phyloP scores from a whole-genome alignment of 2,113 vertebrate genomes.

The Leucopternis melanops region DNA sequence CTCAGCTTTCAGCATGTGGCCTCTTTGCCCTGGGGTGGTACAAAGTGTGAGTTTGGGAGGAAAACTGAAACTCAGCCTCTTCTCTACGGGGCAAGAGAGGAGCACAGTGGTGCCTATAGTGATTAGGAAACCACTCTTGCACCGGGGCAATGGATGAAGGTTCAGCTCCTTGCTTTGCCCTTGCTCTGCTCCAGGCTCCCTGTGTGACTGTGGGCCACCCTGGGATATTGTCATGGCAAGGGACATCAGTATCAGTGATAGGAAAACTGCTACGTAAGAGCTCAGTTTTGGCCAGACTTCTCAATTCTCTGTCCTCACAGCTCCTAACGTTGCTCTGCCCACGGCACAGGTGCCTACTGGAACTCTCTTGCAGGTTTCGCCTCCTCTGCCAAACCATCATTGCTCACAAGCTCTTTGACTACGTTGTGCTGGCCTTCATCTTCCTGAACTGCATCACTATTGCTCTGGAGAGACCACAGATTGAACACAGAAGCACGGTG shows the following conservation, averaged over 20 bases:
- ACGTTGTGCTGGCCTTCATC: conserved; percentile 93
- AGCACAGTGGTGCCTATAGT: neutral
- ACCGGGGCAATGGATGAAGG: neutral
- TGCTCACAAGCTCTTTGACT: conserved; percentile 96
- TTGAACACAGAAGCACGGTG: conserved; percentile 92
- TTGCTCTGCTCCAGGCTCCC: neutral
- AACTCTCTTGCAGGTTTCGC: conserved; percentile 81
- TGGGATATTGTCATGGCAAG: neutral
- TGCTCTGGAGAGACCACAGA: conserved; percentile 95
- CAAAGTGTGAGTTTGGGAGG: neutral
- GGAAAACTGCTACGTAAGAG: neutral
- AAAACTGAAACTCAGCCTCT: neutral
- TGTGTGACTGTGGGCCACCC: neutral
- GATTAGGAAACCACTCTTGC: neutral
- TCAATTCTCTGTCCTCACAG: neutral
- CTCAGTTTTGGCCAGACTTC: neutral
- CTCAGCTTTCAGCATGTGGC: neutral
- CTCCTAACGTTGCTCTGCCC: neutral
- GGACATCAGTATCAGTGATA: neutral
- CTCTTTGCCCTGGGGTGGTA: neutral
- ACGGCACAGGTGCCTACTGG: neutral
- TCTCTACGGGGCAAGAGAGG: neutral
- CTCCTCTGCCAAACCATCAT: conserved; percentile 93
- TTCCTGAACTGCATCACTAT: conserved; percentile 99
- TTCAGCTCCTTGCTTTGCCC: neutral